Evolutionary conservation across 2,888 invertebrate species (phyloP).

Genomic region (Agrenia bidenticulata): DNA sequence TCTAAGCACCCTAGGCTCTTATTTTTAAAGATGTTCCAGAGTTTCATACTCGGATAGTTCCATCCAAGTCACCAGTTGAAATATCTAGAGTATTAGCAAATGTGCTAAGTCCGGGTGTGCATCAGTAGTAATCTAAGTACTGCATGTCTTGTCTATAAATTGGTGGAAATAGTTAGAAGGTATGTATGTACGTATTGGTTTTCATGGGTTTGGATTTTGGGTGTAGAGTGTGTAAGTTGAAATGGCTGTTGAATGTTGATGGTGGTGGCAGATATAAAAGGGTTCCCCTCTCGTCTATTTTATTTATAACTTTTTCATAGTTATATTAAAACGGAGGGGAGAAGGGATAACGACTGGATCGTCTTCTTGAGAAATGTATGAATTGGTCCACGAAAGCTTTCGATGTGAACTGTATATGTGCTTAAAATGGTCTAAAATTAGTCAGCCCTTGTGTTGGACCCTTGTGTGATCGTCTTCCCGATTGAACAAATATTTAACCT

Average conservation of each 20-base stretch:
- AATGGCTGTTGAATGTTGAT: constrained; percentile 18
- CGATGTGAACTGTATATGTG: constrained; percentile 1
- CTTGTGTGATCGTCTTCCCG: constrained; percentile 46
- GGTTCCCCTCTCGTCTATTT: constrained; percentile 38
- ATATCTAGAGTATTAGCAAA: constrained; percentile 28
- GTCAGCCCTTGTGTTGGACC: constrained; percentile 42
- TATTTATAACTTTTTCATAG: constrained; percentile 52
- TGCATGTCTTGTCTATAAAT: too few species aligned
- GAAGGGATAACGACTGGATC: constrained; percentile 15
- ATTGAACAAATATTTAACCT: constrained; percentile 49
- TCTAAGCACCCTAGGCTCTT: too few species aligned
- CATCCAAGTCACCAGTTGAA: background rate
- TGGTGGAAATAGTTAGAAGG: background rate
- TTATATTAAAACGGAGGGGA: constrained; percentile 36
- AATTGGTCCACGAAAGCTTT: background rate
- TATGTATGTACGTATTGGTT: background rate
- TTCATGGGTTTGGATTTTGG: background rate
- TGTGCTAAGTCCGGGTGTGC: constrained; percentile 15
- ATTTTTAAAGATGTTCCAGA: too few species aligned
- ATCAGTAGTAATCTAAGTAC: background rate
- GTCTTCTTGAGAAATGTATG: background rate
- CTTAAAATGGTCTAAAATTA: constrained; percentile 50
- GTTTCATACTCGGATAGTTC: background rate
- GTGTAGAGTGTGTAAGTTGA: background rate
- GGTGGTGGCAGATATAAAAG: constrained; percentile 29